Evolutionary conservation across 2,113 vertebrate species (phyloP), one percentile per base, ranked within the genome.

Genomic region (Notothenia rossii): DNA sequence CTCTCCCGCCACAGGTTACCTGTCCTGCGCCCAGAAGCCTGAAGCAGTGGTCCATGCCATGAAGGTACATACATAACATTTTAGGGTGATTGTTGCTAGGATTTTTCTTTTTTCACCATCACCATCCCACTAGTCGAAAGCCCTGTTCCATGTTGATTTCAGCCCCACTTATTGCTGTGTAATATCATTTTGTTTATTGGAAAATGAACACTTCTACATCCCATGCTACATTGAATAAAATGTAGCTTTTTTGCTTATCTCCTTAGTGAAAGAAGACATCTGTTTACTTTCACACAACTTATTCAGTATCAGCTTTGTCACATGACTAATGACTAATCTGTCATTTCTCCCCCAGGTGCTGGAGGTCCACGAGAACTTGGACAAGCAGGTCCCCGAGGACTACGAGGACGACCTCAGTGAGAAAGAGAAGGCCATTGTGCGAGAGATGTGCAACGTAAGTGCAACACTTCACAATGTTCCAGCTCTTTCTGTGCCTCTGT

Each of bases 361-460:
- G 84, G 97, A 99, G 91, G 98, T 99, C 29, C 97, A 99, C 11
- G 98, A 98, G 93, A 99, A 98, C 92, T 81, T 99, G 94, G 97
- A 98, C 92, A 96, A 97, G 83, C 97, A 96, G 88, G 90, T 95
- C 83, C 95, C 96, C 5, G 96, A 98, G 89, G 97, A 94, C 91
- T 97, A 97, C 0, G 97, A 98, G 86, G 97, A 98, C 74, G 97
- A 97, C 73, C 95, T 98, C 77, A 98, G 97, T 3, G 97, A 98
- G 94, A 98, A 98, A 83, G 97, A 98, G 93, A 98, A 98, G 93
- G 97, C 97, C 29, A 98, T 98, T 0, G 97, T 98, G 79, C 95
- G 97, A 5, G 97, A 98, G 92, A 98, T 98, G 97, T 99, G 97
- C 94, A 98, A 98, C 64, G 97, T 98, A 95, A 95, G 95, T 84